Evolutionary conservation across 2,797 vertebrate species (phyloP).

Genomic region (Lagorchestes hirsutus): DNA sequence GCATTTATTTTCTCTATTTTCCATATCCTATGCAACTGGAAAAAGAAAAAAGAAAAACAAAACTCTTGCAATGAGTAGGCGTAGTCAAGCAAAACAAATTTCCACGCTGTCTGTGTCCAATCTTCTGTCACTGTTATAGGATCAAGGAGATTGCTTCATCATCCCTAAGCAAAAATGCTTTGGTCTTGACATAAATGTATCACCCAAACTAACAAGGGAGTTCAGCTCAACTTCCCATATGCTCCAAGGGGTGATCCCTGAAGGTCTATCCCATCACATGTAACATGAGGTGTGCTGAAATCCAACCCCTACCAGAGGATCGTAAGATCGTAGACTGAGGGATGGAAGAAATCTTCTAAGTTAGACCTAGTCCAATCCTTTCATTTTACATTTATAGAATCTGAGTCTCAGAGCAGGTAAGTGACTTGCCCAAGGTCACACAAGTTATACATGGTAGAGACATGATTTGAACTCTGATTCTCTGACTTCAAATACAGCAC

Average conservation of each 20-base stretch:
- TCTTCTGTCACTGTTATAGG: neutral
- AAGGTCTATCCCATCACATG: neutral
- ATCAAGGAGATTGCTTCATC: neutral
- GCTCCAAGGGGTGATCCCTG: neutral
- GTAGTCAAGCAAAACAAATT: neutral
- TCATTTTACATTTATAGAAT: neutral
- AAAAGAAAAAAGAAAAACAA: neutral
- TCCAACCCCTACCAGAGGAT: neutral
- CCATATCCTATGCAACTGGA: neutral
- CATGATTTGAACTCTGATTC: neutral
- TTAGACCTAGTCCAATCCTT: neutral
- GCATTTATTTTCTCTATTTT: neutral
- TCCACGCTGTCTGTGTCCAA: neutral
- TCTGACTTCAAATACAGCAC: neutral
- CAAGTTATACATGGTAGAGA: neutral
- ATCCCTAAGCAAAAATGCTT: neutral
- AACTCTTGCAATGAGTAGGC: neutral
- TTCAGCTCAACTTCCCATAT: neutral
- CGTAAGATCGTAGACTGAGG: neutral
- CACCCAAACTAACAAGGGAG: neutral
- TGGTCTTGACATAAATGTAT: neutral
- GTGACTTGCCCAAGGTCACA: neutral
- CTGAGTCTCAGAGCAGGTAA: neutral
- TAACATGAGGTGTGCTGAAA: neutral
- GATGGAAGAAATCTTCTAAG: neutral